Evolutionary conservation across 2,113 vertebrate genomes (phyloP), one percentile per base, ranked within the genome.

Genomic region (Amazona vittata): DNA sequence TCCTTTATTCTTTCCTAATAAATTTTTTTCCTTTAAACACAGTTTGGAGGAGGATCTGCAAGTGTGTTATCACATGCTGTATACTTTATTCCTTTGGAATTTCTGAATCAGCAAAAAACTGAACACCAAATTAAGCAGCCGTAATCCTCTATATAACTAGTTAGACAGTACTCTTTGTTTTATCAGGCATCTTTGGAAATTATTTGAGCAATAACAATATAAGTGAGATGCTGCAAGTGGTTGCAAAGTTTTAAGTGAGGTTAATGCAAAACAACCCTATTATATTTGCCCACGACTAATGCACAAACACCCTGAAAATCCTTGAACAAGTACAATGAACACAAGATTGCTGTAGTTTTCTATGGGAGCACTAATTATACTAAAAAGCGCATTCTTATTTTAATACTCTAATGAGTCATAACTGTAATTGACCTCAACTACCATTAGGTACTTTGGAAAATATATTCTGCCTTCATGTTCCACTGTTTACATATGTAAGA

Each of bases 331-430:
- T 77, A 68, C 47, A 92, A 75, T 53, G 84, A 92, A 52, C 55
- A 13, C 47, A 88, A 93, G 83, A 68, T 62, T 8, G 33, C 31
- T 79, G 79, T 31, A 80, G 62, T 80, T 94, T 96, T 96, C 78
- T 44, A 85, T 62, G 68, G 65, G 77, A 96, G 75, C 26, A 9
- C 86, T 92, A 95, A 98, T 97, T 93, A 96, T 10, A 37, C 43
- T 46, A 65, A 95, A 96, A 97, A 82, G 44, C 17, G 11, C 73
- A 78, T 79, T 91, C 93, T 92, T 70, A 78, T 67, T 92, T 93
- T 80, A 97, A 96, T 91, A 92, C 90, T 94, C 92, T 90, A 95
- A 68, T 90, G 96, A 97, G 50, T 92, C 47, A 69, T 89, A 86
- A 49, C 24, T 77, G 73, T 81, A 96, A 96, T 84, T 95, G 97